Evolutionary conservation across 2,888 invertebrate genomes (phyloP), one percentile per base, ranked within the genome.

Genomic region (Cosmia pyralina): DNA sequence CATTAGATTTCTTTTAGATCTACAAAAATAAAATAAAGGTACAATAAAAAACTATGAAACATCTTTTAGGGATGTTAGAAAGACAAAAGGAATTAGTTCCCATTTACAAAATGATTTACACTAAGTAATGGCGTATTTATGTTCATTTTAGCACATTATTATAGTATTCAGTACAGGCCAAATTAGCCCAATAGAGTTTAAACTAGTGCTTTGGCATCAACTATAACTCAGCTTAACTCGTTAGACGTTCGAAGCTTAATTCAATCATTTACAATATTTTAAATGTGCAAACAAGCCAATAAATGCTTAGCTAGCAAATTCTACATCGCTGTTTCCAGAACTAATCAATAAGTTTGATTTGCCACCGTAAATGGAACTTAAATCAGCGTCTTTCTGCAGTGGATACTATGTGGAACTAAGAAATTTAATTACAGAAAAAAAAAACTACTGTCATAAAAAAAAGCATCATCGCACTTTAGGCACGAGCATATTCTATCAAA

Each of bases 401-500:
- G 68, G 71, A 81, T 69, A 84, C 50, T 75, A 89, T 89, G 90
- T 89, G 89, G 90, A 90, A 90, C 90, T 87, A 83, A 63, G 88
- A 86, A 69, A 86, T 86, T 87, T 84, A 86, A 86, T 78, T 70
- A 60, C 50, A 59, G 64, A 50, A 77, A 72, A 74, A 60, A 80
- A 44, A 82, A 85, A 77, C 64, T 64, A 76, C 60, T 70, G 67
- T 84, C 80, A 77, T 78, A 86, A 79, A 86, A 83, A 85, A 88
- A 89, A 89, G 88, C 90, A 79, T 77, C 81, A 84, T 91, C 90
- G 91, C 90, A 92, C 90, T 85, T 88, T 87, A 90, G 91, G 90
- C 92, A 93, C 93, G 92, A 92, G 91, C 92, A 90, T 91, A 90
- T 88, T 88, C 85, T 88, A 88, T 87, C 84, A 90, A 91, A 91